Evolutionary conservation across 2,797 vertebrate genomes (phyloP).

Genomic region (Takifugu ocellatus): DNA sequence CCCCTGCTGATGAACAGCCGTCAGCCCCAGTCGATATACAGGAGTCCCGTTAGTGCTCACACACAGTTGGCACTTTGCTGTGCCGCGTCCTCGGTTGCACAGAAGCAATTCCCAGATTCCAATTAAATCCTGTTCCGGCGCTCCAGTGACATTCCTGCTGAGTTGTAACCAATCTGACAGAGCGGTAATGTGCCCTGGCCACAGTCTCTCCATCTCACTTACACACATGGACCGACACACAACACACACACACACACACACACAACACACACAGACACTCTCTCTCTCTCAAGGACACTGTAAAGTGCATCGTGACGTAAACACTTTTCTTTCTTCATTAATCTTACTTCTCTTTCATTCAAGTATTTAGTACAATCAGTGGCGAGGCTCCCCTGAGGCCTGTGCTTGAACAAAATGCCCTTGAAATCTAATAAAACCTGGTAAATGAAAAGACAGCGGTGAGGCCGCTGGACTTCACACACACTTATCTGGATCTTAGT

Average conservation of each 20-base stretch:
- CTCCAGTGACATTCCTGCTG: conserved; percentile 64
- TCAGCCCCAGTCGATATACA: conserved; percentile 28
- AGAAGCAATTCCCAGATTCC: conserved; percentile 61
- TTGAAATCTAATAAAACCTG: conserved; percentile 66
- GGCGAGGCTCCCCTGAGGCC: conserved; percentile 31
- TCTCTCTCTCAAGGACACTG: too few relatives aligned
- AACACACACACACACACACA: conserved; percentile 16
- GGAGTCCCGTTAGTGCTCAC: conserved; percentile 28
- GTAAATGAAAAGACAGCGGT: conserved; percentile 62
- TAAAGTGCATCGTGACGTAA: conserved; percentile 5
- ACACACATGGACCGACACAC: conserved; percentile 17
- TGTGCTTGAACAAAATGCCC: conserved; percentile 48
- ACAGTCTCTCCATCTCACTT: conserved; percentile 65
- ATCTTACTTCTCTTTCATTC: conserved; percentile 16
- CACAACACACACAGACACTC: too few relatives aligned
- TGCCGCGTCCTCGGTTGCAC: conserved; percentile 54
- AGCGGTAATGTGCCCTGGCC: conserved; percentile 65
- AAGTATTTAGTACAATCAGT: conserved; percentile 39
- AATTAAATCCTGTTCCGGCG: conserved; percentile 70
- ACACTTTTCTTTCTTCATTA: conserved; percentile 3
- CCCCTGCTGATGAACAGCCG: conserved; percentile 45
- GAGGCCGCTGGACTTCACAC: conserved; percentile 49
- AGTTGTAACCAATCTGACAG: conserved; percentile 70
- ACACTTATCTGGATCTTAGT: conserved; percentile 37
- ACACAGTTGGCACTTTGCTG: conserved; percentile 54